Base-by-base conservation (phyloP, 2,113 vertebrate genomes). In the Micromys minutus region DNA sequence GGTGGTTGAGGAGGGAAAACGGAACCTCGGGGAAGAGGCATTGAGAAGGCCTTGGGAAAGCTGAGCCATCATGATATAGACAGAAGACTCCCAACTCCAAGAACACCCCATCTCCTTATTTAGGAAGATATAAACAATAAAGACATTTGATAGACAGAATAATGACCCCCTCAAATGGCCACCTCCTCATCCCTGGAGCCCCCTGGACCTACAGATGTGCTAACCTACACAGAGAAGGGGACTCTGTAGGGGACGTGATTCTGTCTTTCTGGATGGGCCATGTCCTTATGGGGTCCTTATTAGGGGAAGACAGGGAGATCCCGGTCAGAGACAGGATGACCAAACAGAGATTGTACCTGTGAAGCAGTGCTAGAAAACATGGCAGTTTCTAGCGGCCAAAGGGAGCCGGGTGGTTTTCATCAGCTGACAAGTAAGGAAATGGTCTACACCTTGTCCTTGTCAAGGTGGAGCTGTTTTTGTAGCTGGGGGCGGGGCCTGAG, bases 61-160 rank as follows among this genome's bases (percentile, higher is more conserved):
- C 8, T 4, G 36, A 59, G 17, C 17, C 3, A 1, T 0, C 10
- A 6, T 3, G 11, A 11, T 24, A 65, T 1, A 21, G 55, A 69
- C 3, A 71, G 85, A 31, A 85, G 50, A 39, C 26, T 12, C 2
- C 4, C 4, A 31, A 21, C 69, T 45, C 76, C 71, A 39, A 24
- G 45, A 57, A 17, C 6, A 45, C 7, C 55, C 3, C 10, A 16
- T 87, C 65, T 39, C 36, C 19, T 26, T 34, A 31, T 29, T 11
- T 29, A 45, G 26, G 65, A 57, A 42, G 47, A 21, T 16, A 0
- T 26, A 22, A 76, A 72, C 39, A 79, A 5, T 24, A 65, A 67
- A 80, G 31, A 29, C 26, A 47, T 16, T 3, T 5, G 19, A 5
- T 13, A 29, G 79, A 80, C 47, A 79, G 67, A 87, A 50, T 36